Conservation (phyloP, 2,113 vertebrate genomes). For the Cygnus atratus region DNA sequence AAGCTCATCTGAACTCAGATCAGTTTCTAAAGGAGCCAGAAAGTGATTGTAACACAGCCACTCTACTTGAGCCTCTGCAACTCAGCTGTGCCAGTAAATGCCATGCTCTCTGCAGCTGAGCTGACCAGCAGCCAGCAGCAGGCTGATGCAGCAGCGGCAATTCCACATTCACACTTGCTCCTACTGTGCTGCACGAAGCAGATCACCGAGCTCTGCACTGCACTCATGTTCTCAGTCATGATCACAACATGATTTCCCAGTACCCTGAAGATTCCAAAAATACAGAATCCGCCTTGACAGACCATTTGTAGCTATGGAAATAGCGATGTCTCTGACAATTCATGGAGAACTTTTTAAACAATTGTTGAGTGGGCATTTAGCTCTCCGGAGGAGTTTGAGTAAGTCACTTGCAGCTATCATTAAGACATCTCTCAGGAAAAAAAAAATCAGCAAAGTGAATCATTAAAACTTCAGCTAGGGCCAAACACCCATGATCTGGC, state of each 20-base stretch:
- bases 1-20: background rate
- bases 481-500: background rate
- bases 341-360: background rate
- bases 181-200: background rate
- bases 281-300: background rate
- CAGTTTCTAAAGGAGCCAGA: background rate
- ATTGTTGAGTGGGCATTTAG: background rate
- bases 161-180: background rate
- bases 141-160: rapidly evolving
- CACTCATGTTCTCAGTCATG: background rate
- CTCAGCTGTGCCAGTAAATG: background rate
- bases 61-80: background rate
- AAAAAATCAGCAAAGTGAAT: background rate
- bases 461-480: background rate
- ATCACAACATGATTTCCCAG: background rate
- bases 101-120: background rate
- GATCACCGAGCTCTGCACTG: background rate
- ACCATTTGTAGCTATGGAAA: background rate
- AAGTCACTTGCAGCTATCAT: background rate
- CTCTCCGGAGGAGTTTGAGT: background rate
- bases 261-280: background rate
- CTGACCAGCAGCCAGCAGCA: rapidly evolving
- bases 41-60: background rate
- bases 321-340: background rate
- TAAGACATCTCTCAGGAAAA: background rate